These are phyloP conservation scores for Anastatus disparis DNA, from an alignment of 1,140 invertebrate species.

Conservation along the genomic window DNA sequence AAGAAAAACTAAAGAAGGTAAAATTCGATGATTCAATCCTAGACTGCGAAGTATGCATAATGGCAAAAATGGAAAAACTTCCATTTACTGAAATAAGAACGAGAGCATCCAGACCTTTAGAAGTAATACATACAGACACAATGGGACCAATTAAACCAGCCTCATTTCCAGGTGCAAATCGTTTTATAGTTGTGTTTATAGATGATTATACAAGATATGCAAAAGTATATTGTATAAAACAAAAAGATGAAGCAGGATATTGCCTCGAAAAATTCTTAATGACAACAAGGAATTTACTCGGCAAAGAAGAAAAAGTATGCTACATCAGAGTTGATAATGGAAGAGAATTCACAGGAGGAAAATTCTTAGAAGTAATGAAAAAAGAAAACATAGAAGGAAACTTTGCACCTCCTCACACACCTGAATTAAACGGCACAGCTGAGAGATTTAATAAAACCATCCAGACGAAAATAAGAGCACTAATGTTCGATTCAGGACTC, in stretches of 20 bases:
- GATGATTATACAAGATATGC: conserved; percentile 29
- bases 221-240: conserved; percentile 21
- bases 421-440: conserved; percentile 31
- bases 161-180: conserved; percentile 9
- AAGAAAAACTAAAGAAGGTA: too few species aligned
- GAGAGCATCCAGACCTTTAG: conserved; percentile 8
- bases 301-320: background rate
- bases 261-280: conserved; percentile 1
- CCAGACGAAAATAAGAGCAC: background rate
- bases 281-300: conserved; percentile 18
- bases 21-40: too few species aligned
- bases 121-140: conserved; percentile 31
- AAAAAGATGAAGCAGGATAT: conserved; percentile 20
- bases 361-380: background rate
- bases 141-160: conserved; percentile 33
- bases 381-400: background rate
- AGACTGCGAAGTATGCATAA: conserved; percentile 36
- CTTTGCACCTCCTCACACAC: conserved; percentile 13
- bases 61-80: conserved; percentile 28
- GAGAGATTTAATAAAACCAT: conserved; percentile 5
- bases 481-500: background rate
- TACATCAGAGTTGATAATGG: conserved; percentile 7
- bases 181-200: conserved; percentile 27
- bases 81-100: conserved; percentile 30
- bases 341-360: conserved; percentile 1